A percentile compares a stretch with the other conserved stretches of the same genome.
These are phyloP conservation scores for Capitulum mitella DNA, from an alignment of 2,888 invertebrate genomes.

Conservation along the genomic window DNA sequence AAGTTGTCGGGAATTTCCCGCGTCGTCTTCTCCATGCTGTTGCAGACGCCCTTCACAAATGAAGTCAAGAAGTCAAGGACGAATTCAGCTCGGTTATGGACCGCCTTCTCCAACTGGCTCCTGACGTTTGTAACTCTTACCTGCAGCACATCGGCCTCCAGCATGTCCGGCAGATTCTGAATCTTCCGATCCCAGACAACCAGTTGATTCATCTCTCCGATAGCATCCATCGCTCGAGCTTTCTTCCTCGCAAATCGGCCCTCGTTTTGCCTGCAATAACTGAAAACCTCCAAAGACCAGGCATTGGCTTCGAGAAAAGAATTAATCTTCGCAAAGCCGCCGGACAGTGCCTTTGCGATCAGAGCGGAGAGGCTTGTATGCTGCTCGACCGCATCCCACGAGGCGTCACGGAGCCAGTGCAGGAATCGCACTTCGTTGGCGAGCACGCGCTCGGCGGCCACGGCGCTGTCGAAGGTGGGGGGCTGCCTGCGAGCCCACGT, in stretches of 20 bases:
- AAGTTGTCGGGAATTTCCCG: not conserved
- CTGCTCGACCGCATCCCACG: not conserved
- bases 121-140: not conserved
- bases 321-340: not conserved
- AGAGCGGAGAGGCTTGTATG: not conserved
- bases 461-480: not conserved
- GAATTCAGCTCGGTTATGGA: not conserved
- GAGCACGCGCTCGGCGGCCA: not conserved
- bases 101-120: not conserved
- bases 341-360: not conserved
- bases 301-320: not conserved
- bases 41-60: not conserved
- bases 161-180: not conserved
- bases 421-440: not conserved
- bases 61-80: not conserved
- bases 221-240: not conserved
- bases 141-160: not conserved
- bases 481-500: not conserved
- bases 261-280: not conserved
- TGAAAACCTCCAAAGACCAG: not conserved
- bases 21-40: not conserved
- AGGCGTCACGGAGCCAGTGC: not conserved
- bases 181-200: not conserved
- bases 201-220: not conserved
- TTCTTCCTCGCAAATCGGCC: not conserved